phyloP scores from a whole-genome alignment of 2,113 vertebrate genomes.

The Anolis sagrei region DNA sequence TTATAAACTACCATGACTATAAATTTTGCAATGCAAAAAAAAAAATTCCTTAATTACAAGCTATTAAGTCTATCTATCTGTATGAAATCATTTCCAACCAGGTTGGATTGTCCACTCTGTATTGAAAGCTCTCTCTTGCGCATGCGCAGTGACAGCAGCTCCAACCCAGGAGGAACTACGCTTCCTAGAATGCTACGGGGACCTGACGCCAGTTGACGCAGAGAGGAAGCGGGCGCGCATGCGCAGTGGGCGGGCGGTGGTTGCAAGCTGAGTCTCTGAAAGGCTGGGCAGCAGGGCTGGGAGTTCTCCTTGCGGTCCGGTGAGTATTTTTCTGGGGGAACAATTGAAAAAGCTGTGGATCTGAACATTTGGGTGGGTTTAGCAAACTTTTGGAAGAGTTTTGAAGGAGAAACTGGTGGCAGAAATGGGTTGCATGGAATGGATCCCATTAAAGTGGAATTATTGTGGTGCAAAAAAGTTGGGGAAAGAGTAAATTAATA shows the following conservation, averaged over 20 bases:
- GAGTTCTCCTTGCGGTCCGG: neutral
- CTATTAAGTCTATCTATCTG: no score
- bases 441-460: no score
- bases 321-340: neutral
- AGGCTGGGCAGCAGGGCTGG: neutral
- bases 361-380: neutral
- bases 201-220: no score
- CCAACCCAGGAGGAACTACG: constrained; percentile 14
- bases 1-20: no score
- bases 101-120: no score
- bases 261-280: neutral
- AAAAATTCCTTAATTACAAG: no score
- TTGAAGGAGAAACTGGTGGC: neutral
- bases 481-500: no score
- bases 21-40: no score
- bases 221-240: neutral
- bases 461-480: no score
- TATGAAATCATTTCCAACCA: no score
- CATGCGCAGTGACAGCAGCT: neutral
- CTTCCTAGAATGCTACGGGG: neutral
- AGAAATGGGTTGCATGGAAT: neutral
- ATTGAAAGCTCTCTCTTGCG: neutral
- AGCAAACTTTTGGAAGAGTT: neutral
- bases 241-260: neutral
- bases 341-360: no score